Evolutionary conservation across 2,797 vertebrate genomes (phyloP).

Genomic region (Capromys pilorides): DNA sequence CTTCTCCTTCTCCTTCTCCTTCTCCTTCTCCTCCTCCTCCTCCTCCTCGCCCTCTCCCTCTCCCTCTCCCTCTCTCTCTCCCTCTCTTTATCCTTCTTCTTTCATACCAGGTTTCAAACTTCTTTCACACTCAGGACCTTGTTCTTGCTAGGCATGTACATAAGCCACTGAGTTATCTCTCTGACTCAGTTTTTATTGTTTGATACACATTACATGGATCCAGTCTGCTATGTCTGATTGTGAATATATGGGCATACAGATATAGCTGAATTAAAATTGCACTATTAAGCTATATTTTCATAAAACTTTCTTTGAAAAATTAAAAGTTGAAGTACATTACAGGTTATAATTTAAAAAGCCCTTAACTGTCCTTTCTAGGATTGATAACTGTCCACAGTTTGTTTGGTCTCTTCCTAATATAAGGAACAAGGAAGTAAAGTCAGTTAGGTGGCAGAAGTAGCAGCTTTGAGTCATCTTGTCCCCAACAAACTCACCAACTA

Average conservation of each 20-base stretch:
- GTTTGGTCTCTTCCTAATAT: slow-evolving; percentile 8
- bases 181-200: neutral
- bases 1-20: no score
- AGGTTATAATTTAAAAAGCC: neutral
- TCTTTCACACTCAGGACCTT: no score
- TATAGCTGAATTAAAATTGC: neutral
- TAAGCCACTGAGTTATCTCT: no score
- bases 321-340: neutral
- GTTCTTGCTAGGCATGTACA: no score
- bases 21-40: no score
- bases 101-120: no score
- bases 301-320: slow-evolving; percentile 15
- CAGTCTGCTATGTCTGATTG: neutral
- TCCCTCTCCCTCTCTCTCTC: no score
- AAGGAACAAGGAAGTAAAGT: neutral
- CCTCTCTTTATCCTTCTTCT: no score
- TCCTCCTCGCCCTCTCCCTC: no score
- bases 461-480: neutral
- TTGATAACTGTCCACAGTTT: neutral
- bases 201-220: neutral
- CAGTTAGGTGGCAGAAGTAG: neutral
- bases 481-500: neutral
- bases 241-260: neutral
- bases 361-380: neutral
- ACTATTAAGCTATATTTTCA: neutral